Evolutionary conservation across 64 coral and sea anemone species (phyloP).

Genomic region (Montipora cactus): DNA sequence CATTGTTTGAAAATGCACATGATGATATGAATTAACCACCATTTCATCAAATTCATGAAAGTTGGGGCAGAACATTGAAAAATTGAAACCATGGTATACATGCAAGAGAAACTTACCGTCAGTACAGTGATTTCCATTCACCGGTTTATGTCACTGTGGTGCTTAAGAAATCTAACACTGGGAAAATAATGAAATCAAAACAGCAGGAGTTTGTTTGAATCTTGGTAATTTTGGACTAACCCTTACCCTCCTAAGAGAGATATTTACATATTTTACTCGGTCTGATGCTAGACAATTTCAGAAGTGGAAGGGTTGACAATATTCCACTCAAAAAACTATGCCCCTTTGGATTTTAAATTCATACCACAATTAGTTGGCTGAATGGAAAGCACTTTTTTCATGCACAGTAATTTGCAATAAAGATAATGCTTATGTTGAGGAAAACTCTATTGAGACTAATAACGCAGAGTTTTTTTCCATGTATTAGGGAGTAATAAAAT

Average conservation of each 20-base stretch:
- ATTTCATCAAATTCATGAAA: background rate
- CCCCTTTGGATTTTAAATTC: background rate
- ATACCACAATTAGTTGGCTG: background rate
- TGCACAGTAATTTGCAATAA: background rate
- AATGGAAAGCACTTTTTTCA: background rate
- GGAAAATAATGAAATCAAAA: too few species aligned
- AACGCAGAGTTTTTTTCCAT: constrained; percentile 55
- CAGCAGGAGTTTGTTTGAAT: too few species aligned
- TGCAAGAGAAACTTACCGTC: too few species aligned
- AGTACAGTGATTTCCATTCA: background rate
- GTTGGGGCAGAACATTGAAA: background rate
- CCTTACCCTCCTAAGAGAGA: too few species aligned
- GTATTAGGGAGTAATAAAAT: constrained; percentile 37
- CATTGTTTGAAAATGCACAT: too few species aligned
- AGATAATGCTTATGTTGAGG: background rate
- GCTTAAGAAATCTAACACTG: background rate
- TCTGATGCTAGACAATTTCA: too few species aligned
- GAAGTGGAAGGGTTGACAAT: too few species aligned
- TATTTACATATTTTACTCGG: too few species aligned
- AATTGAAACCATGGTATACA: background rate
- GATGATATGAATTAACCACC: too few species aligned
- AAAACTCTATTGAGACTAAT: constrained; percentile 27
- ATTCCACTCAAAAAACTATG: too few species aligned
- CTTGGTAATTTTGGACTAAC: too few species aligned
- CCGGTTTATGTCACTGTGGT: background rate